Evolutionary conservation across 2,888 invertebrate genomes (phyloP).

Genomic region (Troides oblongomaculatus): DNA sequence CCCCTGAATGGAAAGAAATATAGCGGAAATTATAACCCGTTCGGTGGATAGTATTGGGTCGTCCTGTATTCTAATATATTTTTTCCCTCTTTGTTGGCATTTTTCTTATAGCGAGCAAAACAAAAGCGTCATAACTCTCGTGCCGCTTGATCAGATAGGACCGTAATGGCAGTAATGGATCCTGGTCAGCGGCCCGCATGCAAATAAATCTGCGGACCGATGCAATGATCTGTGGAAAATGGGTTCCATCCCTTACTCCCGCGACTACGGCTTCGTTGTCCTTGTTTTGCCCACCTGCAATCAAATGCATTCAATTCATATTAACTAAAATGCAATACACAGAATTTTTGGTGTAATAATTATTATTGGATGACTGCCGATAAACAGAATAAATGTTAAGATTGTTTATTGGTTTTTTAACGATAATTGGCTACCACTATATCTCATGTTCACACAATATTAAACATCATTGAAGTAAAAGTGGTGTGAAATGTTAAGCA

Average conservation of each 20-base stretch:
- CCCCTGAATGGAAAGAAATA: slow-evolving; percentile 58
- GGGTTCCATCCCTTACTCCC: slow-evolving; percentile 66
- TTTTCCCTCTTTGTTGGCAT: slow-evolving; percentile 56
- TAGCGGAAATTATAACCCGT: slow-evolving; percentile 73
- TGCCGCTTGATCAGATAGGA: slow-evolving; percentile 77
- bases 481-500: neutral
- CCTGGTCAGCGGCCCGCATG: slow-evolving; percentile 81
- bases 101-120: slow-evolving; percentile 75
- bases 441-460: no score
- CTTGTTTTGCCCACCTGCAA: slow-evolving; percentile 31
- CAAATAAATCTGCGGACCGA: slow-evolving; percentile 80
- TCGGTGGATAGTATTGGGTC: slow-evolving; percentile 53
- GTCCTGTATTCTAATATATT: slow-evolving; percentile 55
- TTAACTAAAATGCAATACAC: neutral
- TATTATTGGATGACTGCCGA: no score
- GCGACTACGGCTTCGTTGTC: slow-evolving; percentile 37
- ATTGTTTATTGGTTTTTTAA: no score
- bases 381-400: no score
- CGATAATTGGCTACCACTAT: no score
- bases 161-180: slow-evolving; percentile 79
- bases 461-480: no score
- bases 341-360: neutral
- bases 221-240: slow-evolving; percentile 81
- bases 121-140: slow-evolving; percentile 76
- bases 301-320: slow-evolving; percentile 5